Percentiles rank a stretch among this genome's conserved stretches.
phyloP scores from a whole-genome alignment of 2,113 vertebrate species.

The Paracanthobrama guichenoti region DNA sequence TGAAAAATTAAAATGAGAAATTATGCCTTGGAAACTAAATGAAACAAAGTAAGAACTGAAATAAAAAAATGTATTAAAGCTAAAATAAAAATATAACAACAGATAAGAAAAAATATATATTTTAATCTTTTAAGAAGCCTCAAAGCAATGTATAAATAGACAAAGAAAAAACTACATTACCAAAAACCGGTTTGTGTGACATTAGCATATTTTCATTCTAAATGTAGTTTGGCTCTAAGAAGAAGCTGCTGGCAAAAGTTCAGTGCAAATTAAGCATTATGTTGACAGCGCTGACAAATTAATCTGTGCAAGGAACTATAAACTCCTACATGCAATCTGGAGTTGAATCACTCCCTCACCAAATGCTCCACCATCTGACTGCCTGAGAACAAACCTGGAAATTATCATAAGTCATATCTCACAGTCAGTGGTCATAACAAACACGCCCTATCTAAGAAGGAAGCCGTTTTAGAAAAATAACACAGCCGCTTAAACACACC shows the following conservation, averaged over 20 bases:
- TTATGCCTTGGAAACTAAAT: neutral
- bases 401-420: neutral
- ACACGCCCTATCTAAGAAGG: neutral
- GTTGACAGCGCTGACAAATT: constrained; percentile 1
- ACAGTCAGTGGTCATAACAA: neutral
- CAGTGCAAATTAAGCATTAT: neutral
- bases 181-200: neutral
- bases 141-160: neutral
- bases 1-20: neutral
- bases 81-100: neutral
- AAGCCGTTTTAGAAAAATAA: neutral
- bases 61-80: neutral
- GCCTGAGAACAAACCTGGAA: neutral
- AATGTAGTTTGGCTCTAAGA: constrained; percentile 11
- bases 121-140: neutral
- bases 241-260: neutral
- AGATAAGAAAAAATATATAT: neutral
- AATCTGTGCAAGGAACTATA: constrained; percentile 14
- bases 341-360: neutral
- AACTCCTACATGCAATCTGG: constrained; percentile 8
- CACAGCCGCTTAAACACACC: constrained; percentile 68
- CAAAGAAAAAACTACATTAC: neutral
- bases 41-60: neutral
- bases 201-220: neutral
- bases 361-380: constrained; percentile 29